A percentile compares a stretch with the other conserved stretches of the same genome.
Conservation (phyloP, 2,113 vertebrate genomes). For the Marmota monax region DNA sequence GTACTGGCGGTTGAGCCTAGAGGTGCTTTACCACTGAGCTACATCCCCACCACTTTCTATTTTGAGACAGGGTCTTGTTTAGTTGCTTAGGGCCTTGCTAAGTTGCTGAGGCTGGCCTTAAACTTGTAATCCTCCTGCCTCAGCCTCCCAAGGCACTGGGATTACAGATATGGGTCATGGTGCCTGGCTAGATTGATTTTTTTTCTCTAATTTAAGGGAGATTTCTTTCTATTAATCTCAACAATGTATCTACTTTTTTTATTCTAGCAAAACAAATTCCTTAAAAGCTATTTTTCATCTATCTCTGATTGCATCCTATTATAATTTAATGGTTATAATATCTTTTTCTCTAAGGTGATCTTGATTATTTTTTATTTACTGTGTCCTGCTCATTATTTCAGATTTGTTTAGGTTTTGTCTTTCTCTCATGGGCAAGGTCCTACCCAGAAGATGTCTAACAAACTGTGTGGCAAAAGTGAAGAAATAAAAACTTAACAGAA, state of each 20-base stretch:
- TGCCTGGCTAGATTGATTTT: not conserved
- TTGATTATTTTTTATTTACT: conserved; percentile 37
- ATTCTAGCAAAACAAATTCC: conserved; percentile 21
- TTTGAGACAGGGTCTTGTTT: too few relatives aligned
- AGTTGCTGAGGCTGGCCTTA: too few relatives aligned
- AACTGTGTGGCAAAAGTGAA: not conserved
- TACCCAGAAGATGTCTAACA: not conserved
- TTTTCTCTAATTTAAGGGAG: not conserved
- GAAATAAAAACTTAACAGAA: not conserved
- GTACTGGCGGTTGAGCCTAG: too few relatives aligned
- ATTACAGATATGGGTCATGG: too few relatives aligned
- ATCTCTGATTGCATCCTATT: not conserved
- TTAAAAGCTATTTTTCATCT: conserved; percentile 2
- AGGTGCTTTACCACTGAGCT: too few relatives aligned
- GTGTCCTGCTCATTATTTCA: not conserved
- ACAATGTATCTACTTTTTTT: not conserved
- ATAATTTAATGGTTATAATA: not conserved
- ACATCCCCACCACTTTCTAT: too few relatives aligned
- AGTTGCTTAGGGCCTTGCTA: too few relatives aligned
- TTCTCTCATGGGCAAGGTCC: not conserved
- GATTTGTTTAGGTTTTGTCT: not conserved
- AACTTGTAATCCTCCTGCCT: too few relatives aligned
- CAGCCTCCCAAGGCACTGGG: too few relatives aligned
- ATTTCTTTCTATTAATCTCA: not conserved
- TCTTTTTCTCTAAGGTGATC: not conserved